A percentile compares a stretch with the other conserved stretches of the same genome.
Evolutionary conservation across 2,113 vertebrate genomes (phyloP).

Genomic region (Ailurus styani): DNA sequence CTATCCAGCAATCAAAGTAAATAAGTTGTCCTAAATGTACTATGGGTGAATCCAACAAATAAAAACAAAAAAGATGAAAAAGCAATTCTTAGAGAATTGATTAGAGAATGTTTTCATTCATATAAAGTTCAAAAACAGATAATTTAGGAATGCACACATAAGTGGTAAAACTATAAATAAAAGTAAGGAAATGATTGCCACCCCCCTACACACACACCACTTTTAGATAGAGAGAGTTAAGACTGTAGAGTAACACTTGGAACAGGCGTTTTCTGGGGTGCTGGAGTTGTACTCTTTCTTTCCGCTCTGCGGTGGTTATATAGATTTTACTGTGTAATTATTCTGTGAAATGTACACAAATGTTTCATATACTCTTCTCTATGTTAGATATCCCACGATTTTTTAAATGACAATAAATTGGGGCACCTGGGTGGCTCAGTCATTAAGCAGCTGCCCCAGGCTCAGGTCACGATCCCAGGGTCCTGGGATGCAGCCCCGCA

Average conservation of each 20-base stretch:
- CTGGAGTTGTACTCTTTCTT: background rate
- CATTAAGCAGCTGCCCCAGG: too few relatives aligned
- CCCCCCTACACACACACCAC: background rate
- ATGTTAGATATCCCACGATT: background rate
- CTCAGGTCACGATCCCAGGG: too few relatives aligned
- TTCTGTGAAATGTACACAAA: background rate
- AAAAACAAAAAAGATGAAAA: background rate
- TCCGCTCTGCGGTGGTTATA: background rate
- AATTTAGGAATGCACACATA: background rate
- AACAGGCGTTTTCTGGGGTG: accelerated
- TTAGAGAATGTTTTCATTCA: background rate
- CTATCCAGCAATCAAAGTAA: background rate
- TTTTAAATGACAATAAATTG: background rate
- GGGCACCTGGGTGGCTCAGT: too few relatives aligned
- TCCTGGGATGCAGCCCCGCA: too few relatives aligned
- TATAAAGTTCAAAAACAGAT: background rate
- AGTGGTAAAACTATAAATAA: background rate
- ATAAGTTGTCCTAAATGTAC: background rate
- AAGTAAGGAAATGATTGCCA: background rate
- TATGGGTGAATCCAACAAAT: background rate
- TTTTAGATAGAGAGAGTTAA: background rate
- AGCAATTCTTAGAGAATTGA: background rate
- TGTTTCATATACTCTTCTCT: background rate
- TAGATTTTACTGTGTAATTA: background rate
- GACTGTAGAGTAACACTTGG: background rate